Base-by-base conservation (phyloP, 2,888 invertebrate species). In the Cylloceria caligata region DNA sequence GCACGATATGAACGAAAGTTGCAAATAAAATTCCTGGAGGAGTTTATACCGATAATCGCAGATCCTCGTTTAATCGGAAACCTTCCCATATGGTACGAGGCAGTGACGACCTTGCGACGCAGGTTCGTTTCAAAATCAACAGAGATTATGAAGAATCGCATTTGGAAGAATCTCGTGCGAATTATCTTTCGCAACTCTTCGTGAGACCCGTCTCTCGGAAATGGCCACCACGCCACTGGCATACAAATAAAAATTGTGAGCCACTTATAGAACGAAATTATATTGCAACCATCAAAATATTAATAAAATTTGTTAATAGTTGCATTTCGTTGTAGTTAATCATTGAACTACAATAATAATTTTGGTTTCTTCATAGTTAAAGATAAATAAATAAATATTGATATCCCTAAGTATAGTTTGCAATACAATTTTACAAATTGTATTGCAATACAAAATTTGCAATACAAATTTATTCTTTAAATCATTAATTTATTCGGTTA, bases 1-100 rank as follows among this genome's bases (percentile, higher is more conserved):
- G 0, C 34, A 47, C 21, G 55, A 57, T 6, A 27, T 16, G 52
- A 45, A 42, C 52, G 45, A 45, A 45, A 55, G 64, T 72, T 72
- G 13, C 72, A 71, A 72, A 78, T 78, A 78, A 78, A 72, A 21
- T 52, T n/a, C 42, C 55, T 16, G 0, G 30, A 55, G n/a, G 36
- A 65, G n/a, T n/a, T 34, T 55, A 55, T 39, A 55, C 13, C 27
- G 52, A 69, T 13, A 52, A 21, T 24, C 11, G 49, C 24, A 13
- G 1, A 11, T 24, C 24, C 13, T 42, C 42, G 42, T 42, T 42
- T 42, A 13, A n/a, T n/a, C n/a, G n/a, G 3, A 11, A 11, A 42
- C 42, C 42, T 52, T 3, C 49, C 49, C n/a, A n/a, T n/a, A n/a
- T n/a, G n/a, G 21, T 24, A 52, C 21, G 49, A 52, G 3, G 21